Evolutionary conservation across 92 coral and sea anemone species (phyloP), one percentile per base, ranked within the genome.

Genomic region (Muricea muricata): DNA sequence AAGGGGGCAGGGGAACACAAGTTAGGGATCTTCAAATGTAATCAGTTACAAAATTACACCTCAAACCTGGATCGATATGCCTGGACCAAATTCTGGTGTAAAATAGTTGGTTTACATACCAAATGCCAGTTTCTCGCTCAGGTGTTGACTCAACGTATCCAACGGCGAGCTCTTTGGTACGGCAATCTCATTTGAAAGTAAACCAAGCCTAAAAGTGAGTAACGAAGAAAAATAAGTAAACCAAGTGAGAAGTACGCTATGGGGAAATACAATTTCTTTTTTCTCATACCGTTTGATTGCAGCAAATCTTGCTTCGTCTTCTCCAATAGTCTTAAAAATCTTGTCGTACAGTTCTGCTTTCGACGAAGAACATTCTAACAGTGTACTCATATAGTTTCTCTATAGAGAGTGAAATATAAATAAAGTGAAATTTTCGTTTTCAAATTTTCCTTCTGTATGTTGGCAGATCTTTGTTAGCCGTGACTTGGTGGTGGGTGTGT

Each of bases 161-260:
- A 95, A 75, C 4, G 96, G 90, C 4, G 95, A 88, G 67, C 87
- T 88, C 30, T 90, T 93, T 32, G 94, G 97, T 18, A 95, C 90
- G 70, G 91, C 90, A 13, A 92, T 93, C 61, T 93, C 97, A 0
- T 93, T 94, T 34, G 97, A 95, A 54, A 95, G 85, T 37, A 95
- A 91, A 34, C 98, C 98, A 45, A 95, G 90, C 70, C 98, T 87
- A 33, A 30, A 77, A 1, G 10, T 39, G n/a, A n/a, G n/a, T n/a
- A n/a, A n/a, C n/a, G n/a, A n/a, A n/a, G n/a, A n/a, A n/a, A n/a
- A n/a, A n/a, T n/a, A n/a, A n/a, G n/a, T n/a, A n/a, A n/a, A n/a
- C n/a, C n/a, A n/a, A n/a, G n/a, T n/a, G n/a, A n/a, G n/a, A n/a
- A n/a, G n/a, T n/a, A n/a, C n/a, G n/a, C n/a, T n/a, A n/a, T n/a